Conservation (phyloP, 2,888 invertebrate species). For the Stenodera caucasica region DNA sequence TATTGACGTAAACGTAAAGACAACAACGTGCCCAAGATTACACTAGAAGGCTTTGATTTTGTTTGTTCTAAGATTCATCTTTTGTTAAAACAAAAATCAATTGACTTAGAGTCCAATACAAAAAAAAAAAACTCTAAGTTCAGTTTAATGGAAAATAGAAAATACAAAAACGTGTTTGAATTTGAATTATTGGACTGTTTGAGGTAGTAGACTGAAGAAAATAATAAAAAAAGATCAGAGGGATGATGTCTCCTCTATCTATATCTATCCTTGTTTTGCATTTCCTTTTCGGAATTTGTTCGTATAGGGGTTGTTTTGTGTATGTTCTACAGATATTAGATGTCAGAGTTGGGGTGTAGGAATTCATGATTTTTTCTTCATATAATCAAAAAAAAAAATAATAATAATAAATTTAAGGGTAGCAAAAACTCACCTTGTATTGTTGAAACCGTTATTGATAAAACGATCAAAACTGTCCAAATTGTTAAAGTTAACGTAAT, state of each 20-base stretch:
- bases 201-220: not conserved
- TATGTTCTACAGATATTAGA: slow-evolving; percentile 15
- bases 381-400: not conserved
- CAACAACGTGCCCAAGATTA: not conserved
- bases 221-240: not conserved
- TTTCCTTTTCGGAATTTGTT: too few species aligned
- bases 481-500: slow-evolving; percentile 38
- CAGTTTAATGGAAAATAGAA: too few species aligned
- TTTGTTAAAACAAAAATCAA: too few species aligned
- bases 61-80: not conserved
- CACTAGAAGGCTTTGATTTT: not conserved
- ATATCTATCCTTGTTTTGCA: not conserved
- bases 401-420: not conserved
- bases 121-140: not conserved
- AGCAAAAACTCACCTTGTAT: slow-evolving; percentile 40
- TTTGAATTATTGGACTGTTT: slow-evolving; percentile 25
- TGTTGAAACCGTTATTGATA: slow-evolving; percentile 34
- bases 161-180: slow-evolving; percentile 21
- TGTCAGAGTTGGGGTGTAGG: slow-evolving; percentile 1
- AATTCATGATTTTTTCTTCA: slow-evolving; percentile 1
- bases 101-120: not conserved
- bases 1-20: not conserved
- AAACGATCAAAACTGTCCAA: slow-evolving; percentile 32
- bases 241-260: slow-evolving; percentile 2
- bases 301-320: too few species aligned